Conservation (phyloP, 2,888 invertebrate species). For the Dryadula phaetusa region DNA sequence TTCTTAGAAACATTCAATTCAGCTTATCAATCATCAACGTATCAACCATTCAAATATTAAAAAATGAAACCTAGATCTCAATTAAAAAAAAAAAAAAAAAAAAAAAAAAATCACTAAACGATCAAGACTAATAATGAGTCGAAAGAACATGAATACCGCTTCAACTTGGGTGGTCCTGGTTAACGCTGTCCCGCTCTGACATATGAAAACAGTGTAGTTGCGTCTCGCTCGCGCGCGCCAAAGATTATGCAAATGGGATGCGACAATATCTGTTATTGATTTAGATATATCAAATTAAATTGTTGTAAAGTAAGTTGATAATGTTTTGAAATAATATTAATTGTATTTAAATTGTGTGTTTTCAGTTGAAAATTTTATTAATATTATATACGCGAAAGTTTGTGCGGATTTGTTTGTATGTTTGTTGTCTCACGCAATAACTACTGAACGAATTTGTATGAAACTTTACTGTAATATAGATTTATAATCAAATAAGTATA, state of each 20-base stretch:
- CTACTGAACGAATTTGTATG: no score
- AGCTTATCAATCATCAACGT: constrained; percentile 28
- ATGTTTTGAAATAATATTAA: constrained; percentile 30
- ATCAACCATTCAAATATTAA: constrained; percentile 35
- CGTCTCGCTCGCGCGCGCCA: constrained; percentile 52
- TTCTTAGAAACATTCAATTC: constrained; percentile 6
- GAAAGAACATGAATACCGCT: constrained; percentile 67
- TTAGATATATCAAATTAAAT: constrained; percentile 44
- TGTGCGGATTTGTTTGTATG: no score
- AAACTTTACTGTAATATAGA: no score
- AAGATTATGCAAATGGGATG: constrained; percentile 60
- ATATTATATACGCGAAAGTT: no score
- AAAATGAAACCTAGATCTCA: constrained; percentile 42
- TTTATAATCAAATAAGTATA: no score
- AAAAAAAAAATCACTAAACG: constrained; percentile 56
- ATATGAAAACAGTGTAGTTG: neutral
- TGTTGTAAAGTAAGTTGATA: constrained; percentile 25
- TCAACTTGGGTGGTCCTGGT: constrained; percentile 77
- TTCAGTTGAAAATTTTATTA: neutral
- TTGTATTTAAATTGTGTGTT: constrained; percentile 19
- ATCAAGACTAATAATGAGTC: constrained; percentile 66
- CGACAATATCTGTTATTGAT: constrained; percentile 41
- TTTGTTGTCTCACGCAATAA: no score
- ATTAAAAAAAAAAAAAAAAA: constrained; percentile 43
- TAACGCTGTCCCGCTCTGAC: constrained; percentile 53